Percentiles rank a stretch among this genome's conserved stretches.
These are phyloP conservation scores for Oncorhynchus tshawytscha DNA, from an alignment of 2,113 vertebrate genomes.

Conservation along the genomic window DNA sequence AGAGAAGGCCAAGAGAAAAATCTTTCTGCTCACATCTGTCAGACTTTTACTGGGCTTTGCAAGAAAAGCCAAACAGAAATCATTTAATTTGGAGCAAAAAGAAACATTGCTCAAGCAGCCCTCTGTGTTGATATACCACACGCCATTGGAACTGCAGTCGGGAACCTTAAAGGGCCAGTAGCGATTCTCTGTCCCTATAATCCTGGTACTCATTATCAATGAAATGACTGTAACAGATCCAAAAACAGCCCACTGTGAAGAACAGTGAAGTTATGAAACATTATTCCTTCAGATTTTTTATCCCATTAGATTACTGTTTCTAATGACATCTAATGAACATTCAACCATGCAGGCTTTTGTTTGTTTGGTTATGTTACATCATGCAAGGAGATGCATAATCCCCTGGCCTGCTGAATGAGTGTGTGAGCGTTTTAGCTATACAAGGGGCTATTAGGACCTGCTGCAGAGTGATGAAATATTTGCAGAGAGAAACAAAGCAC, in stretches of 20 bases:
- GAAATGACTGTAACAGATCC: not conserved
- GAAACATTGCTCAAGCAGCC: conserved; percentile 12
- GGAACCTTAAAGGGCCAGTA: conserved; percentile 6
- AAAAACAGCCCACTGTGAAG: not conserved
- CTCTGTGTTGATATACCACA: not conserved
- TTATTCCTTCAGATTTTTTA: not conserved
- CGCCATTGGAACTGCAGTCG: not conserved
- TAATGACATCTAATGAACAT: not conserved
- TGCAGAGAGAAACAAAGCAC: conserved; percentile 39
- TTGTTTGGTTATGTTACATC: too few relatives aligned
- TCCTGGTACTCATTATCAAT: not conserved
- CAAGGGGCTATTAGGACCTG: conserved; percentile 13
- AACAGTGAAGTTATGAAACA: too few relatives aligned
- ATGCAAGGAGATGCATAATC: not conserved
- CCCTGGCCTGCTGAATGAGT: not conserved
- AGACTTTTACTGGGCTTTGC: conserved; percentile 18
- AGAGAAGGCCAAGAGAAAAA: conserved; percentile 9
- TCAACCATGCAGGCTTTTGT: not conserved
- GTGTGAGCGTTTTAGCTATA: not conserved
- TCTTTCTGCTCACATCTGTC: conserved; percentile 10
- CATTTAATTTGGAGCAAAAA: conserved; percentile 19
- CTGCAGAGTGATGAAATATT: conserved; percentile 47
- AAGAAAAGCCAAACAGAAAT: conserved; percentile 14
- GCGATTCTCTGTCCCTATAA: not conserved
- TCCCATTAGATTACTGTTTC: not conserved